These are phyloP conservation scores for Drosophila jambulina DNA, from an alignment of 1,140 invertebrate genomes.

Conservation along the genomic window DNA sequence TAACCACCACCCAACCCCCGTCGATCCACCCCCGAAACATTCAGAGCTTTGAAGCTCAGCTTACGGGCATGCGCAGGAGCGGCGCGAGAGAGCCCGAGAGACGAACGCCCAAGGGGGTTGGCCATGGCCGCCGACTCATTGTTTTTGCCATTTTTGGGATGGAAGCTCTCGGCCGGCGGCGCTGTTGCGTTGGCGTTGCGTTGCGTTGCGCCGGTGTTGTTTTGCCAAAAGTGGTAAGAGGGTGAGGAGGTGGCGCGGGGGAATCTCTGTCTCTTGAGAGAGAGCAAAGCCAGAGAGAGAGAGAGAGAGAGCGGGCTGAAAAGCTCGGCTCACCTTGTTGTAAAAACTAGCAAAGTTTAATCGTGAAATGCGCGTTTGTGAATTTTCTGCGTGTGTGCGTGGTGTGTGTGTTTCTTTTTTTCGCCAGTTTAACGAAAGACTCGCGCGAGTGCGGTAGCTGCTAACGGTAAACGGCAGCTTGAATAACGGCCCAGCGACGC, in stretches of 20 bases:
- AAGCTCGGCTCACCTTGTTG: constrained; percentile 52
- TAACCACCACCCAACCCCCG: constrained; percentile 28
- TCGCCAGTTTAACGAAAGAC: constrained; percentile 72
- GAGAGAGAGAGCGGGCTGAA: constrained; percentile 30
- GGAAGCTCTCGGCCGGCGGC: constrained; percentile 56
- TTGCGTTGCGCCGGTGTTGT: constrained; percentile 52
- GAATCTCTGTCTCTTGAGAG: background rate
- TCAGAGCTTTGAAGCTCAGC: constrained; percentile 48
- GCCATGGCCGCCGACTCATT: constrained; percentile 41
- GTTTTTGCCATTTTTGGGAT: constrained; percentile 75
- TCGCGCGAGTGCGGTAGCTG: constrained; percentile 68
- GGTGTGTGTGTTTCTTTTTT: constrained; percentile 45
- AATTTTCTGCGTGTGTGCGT: constrained; percentile 30
- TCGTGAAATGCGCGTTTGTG: constrained; percentile 55
- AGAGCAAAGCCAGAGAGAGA: constrained; percentile 18
- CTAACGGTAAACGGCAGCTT: constrained; percentile 26
- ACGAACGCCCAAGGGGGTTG: constrained; percentile 30
- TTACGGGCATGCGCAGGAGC: constrained; percentile 46
- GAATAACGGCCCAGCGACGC: constrained; percentile 4
- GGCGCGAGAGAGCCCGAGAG: constrained; percentile 9
- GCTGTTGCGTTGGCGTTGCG: constrained; percentile 74
- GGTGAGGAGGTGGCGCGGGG: background rate
- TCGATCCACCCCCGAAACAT: constrained; percentile 13
- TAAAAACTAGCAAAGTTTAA: constrained; percentile 59
- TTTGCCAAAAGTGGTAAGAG: constrained; percentile 44